Base-by-base conservation (phyloP, 1,140 invertebrate genomes). In the Magallana gigas region DNA sequence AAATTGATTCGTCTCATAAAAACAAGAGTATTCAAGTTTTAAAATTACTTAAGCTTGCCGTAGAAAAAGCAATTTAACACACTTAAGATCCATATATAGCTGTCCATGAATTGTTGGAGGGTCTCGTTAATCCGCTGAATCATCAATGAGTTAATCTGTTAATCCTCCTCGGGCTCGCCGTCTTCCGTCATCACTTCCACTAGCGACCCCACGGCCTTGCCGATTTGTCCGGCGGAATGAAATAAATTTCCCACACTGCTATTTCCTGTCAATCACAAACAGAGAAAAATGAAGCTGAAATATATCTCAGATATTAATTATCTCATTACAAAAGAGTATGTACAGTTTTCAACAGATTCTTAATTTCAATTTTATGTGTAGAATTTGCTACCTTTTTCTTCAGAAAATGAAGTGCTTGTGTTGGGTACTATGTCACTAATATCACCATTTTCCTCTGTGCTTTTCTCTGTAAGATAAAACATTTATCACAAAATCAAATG, bases 181-280 rank as follows among this genome's bases (percentile, higher is more conserved):
- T 94, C 93, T 84, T 94, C 95, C 98, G 91, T 97, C 97, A 98
- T 98, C 60, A 97, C 97, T 85, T 97, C 97, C 88, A 98, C 98
- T 91, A 98, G 95, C 93, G 97, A 96, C 92, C 97, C 97, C 82
- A 98, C 97, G 87, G 97, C 97, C 95, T 97, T 97, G 48, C 97
- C 97, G 90, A 98, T 95, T 94, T 98, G 97, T 94, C 97, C 97
- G 96, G 97, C 97, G 96, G 97, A 97, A 93, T 98, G 97, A 95
- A 98, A 96, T 92, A 98, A 96, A 94, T 97, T 97, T 90, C 97
- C 97, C 89, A 97, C 96, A 93, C 96, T 96, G 93, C 96, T 96
- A 91, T 96, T 95, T 90, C 95, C 95, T 92, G 91, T 81, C 92
- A 92, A 81, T 71, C 7, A 89, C 36, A 48, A 48, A 4, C 36